These are phyloP conservation scores for Psilopsiagon aymara DNA, from an alignment of 2,113 vertebrate species.

Conservation along the genomic window DNA sequence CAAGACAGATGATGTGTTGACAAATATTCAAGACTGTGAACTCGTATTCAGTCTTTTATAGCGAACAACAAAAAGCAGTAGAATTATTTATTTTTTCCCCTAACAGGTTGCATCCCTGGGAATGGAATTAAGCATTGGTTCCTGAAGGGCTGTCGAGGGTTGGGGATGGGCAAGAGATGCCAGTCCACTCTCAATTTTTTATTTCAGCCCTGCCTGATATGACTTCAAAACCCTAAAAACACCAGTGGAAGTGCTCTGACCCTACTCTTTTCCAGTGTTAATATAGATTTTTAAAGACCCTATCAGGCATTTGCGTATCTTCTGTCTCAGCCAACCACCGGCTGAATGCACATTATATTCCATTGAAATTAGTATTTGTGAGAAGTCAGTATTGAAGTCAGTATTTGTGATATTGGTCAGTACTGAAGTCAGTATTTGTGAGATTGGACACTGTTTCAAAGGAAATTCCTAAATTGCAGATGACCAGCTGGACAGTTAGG, in stretches of 20 bases:
- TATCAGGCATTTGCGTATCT: not conserved
- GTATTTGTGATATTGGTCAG: not conserved
- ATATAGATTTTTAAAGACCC: not conserved
- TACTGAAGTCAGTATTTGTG: not conserved
- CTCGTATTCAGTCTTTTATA: not conserved
- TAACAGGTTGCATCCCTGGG: not conserved
- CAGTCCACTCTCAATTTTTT: not conserved
- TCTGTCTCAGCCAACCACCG: not conserved
- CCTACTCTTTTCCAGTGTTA: not conserved
- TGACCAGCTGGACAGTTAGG: not conserved
- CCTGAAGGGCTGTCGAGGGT: not conserved
- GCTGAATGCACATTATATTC: not conserved
- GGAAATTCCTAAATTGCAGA: not conserved
- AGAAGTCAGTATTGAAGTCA: no score
- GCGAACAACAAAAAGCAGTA: not conserved
- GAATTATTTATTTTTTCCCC: not conserved
- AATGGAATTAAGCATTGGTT: not conserved
- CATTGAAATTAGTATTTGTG: not conserved
- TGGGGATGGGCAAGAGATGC: not conserved
- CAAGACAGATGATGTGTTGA: slow-evolving; percentile 57
- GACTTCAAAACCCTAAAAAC: not conserved
- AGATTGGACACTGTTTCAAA: not conserved
- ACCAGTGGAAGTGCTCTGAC: not conserved
- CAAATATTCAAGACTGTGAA: slow-evolving; percentile 52
- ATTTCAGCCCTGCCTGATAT: not conserved